phyloP scores from a whole-genome alignment of 2,888 invertebrate species.

The Coronaproctus castanopsis region DNA sequence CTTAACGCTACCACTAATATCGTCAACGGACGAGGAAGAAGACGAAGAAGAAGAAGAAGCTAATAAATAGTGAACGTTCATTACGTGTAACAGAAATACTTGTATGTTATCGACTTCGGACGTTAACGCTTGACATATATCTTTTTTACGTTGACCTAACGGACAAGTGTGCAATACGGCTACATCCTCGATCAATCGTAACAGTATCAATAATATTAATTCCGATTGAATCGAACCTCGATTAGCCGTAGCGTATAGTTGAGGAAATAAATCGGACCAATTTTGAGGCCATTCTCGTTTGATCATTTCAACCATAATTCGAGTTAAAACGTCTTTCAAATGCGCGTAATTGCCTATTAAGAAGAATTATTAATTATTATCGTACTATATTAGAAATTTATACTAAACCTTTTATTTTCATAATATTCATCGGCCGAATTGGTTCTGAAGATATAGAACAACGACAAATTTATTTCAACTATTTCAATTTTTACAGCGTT shows the following conservation, averaged over 20 bases:
- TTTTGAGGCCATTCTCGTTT: conserved; percentile 96
- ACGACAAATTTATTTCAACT: conserved; percentile 11
- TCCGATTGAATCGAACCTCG: conserved; percentile 75
- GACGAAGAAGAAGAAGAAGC: too few relatives aligned
- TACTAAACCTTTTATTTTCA: too few relatives aligned
- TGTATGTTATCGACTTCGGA: conserved; percentile 76
- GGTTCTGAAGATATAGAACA: too few relatives aligned
- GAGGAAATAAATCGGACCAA: conserved; percentile 68
- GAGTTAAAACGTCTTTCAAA: conserved; percentile 63
- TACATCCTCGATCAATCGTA: conserved; percentile 82
- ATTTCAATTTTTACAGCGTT: too few relatives aligned
- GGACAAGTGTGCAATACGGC: conserved; percentile 74
- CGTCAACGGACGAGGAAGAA: background rate
- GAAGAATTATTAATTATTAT: too few relatives aligned
- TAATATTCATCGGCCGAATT: too few relatives aligned
- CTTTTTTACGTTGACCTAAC: conserved; percentile 69
- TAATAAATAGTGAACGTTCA: conserved; percentile 46
- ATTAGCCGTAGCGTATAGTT: conserved; percentile 46
- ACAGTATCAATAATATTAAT: conserved; percentile 67
- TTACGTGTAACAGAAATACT: conserved; percentile 57
- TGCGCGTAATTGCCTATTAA: conserved; percentile 30
- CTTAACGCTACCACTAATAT: conserved; percentile 5
- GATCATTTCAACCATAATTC: conserved; percentile 90
- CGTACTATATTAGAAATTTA: too few relatives aligned
- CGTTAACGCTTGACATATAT: conserved; percentile 73